These are phyloP conservation scores for Axis porcinus DNA, from an alignment of 2,113 vertebrate genomes.

Conservation along the genomic window DNA sequence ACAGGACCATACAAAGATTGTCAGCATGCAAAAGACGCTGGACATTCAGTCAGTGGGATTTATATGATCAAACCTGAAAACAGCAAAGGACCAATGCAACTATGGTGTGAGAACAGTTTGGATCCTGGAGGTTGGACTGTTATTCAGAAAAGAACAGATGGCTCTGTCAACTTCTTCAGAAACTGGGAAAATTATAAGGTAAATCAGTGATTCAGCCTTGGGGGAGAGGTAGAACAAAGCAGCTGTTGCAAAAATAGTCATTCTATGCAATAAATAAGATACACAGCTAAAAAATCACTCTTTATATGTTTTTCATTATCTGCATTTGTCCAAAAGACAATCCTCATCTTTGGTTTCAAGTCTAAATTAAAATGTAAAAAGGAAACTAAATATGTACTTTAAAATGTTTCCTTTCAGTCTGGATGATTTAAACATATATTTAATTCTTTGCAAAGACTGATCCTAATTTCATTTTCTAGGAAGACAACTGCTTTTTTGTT, in stretches of 20 bases:
- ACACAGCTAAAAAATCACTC: background rate
- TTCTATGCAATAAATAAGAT: background rate
- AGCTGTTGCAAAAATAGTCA: background rate
- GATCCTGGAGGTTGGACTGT: constrained; percentile 98
- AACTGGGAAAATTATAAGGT: constrained; percentile 99
- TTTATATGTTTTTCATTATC: background rate
- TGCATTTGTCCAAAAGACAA: background rate
- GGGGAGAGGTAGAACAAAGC: background rate
- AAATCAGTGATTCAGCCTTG: constrained; percentile 34
- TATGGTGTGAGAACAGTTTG: constrained; percentile 96
- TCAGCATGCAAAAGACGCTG: constrained; percentile 91
- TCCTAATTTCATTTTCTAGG: background rate
- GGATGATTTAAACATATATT: background rate
- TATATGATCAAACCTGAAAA: constrained; percentile 92
- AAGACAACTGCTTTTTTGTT: background rate
- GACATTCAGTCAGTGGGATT: constrained; percentile 92
- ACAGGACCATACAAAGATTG: constrained; percentile 96
- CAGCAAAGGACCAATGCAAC: constrained; percentile 88
- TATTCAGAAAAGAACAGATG: constrained; percentile 94
- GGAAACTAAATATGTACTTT: background rate
- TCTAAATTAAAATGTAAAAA: constrained; percentile 31
- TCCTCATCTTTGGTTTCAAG: background rate
- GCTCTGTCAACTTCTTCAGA: constrained; percentile 97
- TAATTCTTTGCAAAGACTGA: background rate
- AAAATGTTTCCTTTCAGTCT: background rate